phyloP scores from a whole-genome alignment of 2,113 vertebrate species.

The Aythya baeri region DNA sequence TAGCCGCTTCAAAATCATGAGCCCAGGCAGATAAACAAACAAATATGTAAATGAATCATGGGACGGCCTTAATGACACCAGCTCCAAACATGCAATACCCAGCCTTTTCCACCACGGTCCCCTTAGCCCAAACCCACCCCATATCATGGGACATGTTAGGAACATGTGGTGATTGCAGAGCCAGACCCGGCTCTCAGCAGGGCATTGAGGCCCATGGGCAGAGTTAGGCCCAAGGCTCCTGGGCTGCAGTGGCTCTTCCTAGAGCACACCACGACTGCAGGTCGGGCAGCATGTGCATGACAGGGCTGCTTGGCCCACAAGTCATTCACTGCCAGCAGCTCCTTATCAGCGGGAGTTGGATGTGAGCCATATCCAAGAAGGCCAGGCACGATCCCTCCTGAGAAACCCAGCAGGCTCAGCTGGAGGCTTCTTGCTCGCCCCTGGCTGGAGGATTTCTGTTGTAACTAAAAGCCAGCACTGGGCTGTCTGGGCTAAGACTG shows the following conservation, averaged over 20 bases:
- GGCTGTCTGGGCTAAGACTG: not conserved
- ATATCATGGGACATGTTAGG: not conserved
- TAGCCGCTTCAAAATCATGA: not conserved
- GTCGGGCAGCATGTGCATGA: not conserved
- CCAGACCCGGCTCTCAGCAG: rapidly evolving
- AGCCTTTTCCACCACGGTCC: not conserved
- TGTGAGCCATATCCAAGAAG: not conserved
- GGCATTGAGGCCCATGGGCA: not conserved
- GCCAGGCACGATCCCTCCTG: not conserved
- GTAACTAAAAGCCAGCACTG: not conserved
- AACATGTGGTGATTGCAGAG: not conserved
- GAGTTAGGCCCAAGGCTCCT: not conserved
- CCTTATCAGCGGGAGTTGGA: not conserved
- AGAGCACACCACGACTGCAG: not conserved
- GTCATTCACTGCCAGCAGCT: not conserved
- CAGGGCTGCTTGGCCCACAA: not conserved
- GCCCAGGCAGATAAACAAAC: not conserved
- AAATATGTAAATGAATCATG: not conserved
- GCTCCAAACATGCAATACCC: rapidly evolving
- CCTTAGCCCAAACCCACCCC: not conserved
- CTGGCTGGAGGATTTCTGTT: not conserved
- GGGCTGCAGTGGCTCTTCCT: not conserved
- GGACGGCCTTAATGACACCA: not conserved
- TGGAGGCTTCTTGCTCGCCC: not conserved
- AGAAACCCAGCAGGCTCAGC: not conserved